Evolutionary conservation across 2,113 vertebrate genomes (phyloP).

Genomic region (Siniperca knerii): DNA sequence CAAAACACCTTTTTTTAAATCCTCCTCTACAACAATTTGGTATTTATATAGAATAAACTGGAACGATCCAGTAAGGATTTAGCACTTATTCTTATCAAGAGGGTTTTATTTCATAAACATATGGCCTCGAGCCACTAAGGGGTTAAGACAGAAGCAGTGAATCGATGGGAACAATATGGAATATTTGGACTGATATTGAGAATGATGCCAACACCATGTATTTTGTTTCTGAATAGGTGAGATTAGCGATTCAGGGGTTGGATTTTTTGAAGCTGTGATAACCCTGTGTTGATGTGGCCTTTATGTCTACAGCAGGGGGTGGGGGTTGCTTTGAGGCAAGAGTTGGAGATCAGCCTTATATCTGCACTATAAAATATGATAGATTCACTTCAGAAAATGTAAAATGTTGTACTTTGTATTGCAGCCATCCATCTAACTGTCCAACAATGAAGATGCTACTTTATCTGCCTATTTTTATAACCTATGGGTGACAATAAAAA

Average conservation of each 20-base stretch:
- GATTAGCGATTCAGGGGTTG: background rate
- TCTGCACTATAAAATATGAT: background rate
- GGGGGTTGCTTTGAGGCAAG: background rate
- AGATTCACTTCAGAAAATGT: background rate
- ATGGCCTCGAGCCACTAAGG: constrained; percentile 9
- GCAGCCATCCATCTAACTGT: background rate
- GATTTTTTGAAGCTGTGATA: background rate
- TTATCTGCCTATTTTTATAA: background rate
- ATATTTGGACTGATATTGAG: background rate
- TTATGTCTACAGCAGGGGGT: background rate
- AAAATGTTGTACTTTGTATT: background rate
- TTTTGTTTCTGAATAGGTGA: constrained; percentile 11
- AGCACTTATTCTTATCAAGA: constrained; percentile 23
- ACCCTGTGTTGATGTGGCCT: background rate
- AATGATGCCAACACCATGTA: background rate
- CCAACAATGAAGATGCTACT: background rate
- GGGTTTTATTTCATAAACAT: constrained; percentile 33
- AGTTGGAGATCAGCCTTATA: background rate
- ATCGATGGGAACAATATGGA: background rate
- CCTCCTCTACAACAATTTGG: background rate
- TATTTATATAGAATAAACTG: constrained; percentile 23
- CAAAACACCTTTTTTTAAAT: constrained; percentile 11
- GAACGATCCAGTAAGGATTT: constrained; percentile 23
- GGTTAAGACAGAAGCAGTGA: constrained; percentile 8
- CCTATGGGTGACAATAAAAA: background rate